phyloP scores from a whole-genome alignment of 2,113 vertebrate genomes.

The Coptodon bakossiorum region DNA sequence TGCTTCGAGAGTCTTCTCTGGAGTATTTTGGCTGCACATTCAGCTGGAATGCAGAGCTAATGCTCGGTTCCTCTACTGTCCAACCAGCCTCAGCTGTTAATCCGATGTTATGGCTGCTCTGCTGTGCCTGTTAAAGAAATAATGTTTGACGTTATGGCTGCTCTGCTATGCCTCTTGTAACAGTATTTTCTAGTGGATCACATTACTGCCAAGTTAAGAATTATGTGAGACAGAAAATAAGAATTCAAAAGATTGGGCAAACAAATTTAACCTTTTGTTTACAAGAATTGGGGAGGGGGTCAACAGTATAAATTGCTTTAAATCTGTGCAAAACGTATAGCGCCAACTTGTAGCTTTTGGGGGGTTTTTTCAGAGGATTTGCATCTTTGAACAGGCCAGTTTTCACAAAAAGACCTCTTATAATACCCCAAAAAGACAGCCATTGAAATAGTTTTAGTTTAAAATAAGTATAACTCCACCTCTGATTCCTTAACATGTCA shows the following conservation, averaged over 20 bases:
- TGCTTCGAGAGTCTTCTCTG: slow-evolving; percentile 11
- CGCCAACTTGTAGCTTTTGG: not conserved
- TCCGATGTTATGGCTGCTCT: slow-evolving; percentile 45
- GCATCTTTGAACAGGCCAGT: not conserved
- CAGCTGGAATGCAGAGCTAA: slow-evolving; percentile 60
- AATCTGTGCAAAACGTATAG: not conserved
- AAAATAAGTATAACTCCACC: not conserved
- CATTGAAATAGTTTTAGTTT: not conserved
- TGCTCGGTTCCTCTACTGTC: slow-evolving; percentile 36
- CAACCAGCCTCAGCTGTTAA: slow-evolving; percentile 55
- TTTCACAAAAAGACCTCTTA: not conserved
- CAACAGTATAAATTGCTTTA: not conserved
- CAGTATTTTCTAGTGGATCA: slow-evolving; percentile 20
- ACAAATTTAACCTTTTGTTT: not conserved
- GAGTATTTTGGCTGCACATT: slow-evolving; percentile 53
- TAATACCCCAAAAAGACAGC: not conserved
- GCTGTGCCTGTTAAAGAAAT: slow-evolving; percentile 40
- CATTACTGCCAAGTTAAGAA: slow-evolving; percentile 4
- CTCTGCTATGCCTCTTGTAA: slow-evolving; percentile 27
- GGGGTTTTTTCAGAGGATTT: accelerated
- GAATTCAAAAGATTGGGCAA: not conserved
- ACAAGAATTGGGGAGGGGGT: not conserved
- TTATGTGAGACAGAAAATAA: not conserved
- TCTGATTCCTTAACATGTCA: slow-evolving; percentile 20
- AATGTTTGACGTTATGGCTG: slow-evolving; percentile 25